A percentile compares a stretch with the other conserved stretches of the same genome.
These are phyloP conservation scores for Seriola dumerili DNA, from an alignment of 2,113 vertebrate species.

Conservation along the genomic window DNA sequence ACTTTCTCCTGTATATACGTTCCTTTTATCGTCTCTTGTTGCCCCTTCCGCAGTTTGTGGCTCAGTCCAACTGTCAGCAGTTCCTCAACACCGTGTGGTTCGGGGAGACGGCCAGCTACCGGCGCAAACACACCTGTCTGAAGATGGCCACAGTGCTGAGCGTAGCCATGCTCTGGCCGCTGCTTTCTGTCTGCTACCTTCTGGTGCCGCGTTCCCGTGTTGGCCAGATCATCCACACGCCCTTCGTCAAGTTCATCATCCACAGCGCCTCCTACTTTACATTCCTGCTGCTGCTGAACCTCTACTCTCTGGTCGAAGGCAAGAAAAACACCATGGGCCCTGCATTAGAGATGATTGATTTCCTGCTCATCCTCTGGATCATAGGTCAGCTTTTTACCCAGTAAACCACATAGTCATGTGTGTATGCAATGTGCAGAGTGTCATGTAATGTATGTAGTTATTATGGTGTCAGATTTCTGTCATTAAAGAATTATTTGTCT, in stretches of 20 bases:
- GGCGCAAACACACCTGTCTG: conserved; percentile 96
- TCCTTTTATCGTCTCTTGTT: neutral
- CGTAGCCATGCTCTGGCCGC: conserved; percentile 94
- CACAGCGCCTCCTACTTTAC: conserved; percentile 98
- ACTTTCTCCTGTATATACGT: too few species aligned
- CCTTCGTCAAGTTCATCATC: conserved; percentile 99
- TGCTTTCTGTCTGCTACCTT: conserved; percentile 96
- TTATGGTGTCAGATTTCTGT: neutral
- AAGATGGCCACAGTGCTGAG: conserved; percentile 96
- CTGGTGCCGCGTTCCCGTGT: conserved; percentile 95
- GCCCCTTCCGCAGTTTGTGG: conserved; percentile 89
- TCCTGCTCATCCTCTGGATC: conserved; percentile 97
- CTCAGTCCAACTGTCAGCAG: conserved; percentile 99
- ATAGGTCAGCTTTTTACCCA: conserved; percentile 86
- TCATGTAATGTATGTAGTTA: neutral
- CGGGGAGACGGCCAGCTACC: conserved; percentile 97
- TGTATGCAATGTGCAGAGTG: neutral
- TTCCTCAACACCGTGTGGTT: conserved; percentile 99
- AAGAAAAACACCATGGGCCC: conserved; percentile 98
- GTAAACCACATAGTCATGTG: neutral
- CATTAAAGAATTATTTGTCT: conserved; percentile 18
- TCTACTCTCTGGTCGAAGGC: conserved; percentile 96
- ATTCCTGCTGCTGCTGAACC: conserved; percentile 95
- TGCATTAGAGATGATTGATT: conserved; percentile 94
- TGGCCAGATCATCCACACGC: conserved; percentile 97